Evolutionary conservation across 2,113 vertebrate species (phyloP), one percentile per base, ranked within the genome.

Genomic region (Onychostoma macrolepis): DNA sequence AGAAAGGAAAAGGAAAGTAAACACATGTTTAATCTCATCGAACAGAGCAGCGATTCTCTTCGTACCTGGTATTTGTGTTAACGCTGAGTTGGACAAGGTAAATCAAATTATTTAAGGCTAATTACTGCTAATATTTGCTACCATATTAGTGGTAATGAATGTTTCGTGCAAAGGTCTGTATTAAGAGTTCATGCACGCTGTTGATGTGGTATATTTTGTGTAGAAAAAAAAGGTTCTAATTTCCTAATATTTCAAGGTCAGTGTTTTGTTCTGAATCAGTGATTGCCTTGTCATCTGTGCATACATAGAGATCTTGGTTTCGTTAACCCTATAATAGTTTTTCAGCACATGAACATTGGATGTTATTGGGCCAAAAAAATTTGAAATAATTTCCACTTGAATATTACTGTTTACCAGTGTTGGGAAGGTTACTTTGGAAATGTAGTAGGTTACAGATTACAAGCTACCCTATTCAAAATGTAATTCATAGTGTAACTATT

Each of bases 1-100:
- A 36, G 71, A 87, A 87, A 89, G 69, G 79, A 74, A 85, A 85
- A 56, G 69, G 83, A 87, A 86, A 82, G 71, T 75, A 36, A 53
- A 21, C 80, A 85, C 3, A 13, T 6, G 36, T 17, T 41, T 21
- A 17, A 9, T 38, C 33, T 80, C 26, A n/a, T 38, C 13, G 2
- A 21, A 6, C 1, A 48, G 43, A 45, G 8, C 2, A 43, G n/a
- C 1, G 41, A 9, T 7, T 30, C 5, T 38, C 36, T 28, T 45
- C 24, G 6, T 30, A 3, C 4, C 26, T 69, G 19, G 1, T 8
- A 33, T 24, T 24, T 80, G 1, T 58, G 19, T 10, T 17, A 28
- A 78, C 75, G 17, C 45, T 48, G 43, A 83, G 24, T 1, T 41
- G 33, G 6, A 61, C 56, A 61, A 80, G 81, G 81, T 83, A 71